These are phyloP conservation scores for Steinernema hermaphroditum DNA, from an alignment of 2,888 invertebrate species.

Conservation along the genomic window DNA sequence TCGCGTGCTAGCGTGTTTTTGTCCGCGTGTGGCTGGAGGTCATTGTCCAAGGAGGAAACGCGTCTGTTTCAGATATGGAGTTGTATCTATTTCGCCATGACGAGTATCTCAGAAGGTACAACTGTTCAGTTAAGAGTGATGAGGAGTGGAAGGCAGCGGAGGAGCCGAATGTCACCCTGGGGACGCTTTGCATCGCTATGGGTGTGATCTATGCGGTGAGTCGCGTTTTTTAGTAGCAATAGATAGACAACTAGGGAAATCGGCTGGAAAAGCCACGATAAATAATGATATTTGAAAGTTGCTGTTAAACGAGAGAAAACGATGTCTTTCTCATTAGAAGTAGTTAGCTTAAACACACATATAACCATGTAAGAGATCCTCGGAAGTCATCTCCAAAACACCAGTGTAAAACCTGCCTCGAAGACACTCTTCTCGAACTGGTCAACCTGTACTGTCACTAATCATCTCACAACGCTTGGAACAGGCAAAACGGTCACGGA, in stretches of 20 bases:
- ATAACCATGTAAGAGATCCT: not conserved
- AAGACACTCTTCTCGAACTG: too few species aligned
- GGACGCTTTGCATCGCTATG: not conserved
- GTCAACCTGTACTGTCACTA: too few species aligned
- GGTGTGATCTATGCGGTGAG: not conserved
- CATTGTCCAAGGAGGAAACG: too few species aligned
- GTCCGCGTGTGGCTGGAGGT: too few species aligned
- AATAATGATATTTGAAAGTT: not conserved
- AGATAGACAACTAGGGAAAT: too few species aligned
- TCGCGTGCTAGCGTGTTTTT: too few species aligned
- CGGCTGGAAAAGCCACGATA: not conserved
- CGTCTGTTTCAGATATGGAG: conserved; percentile 3
- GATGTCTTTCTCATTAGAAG: not conserved
- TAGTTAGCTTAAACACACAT: not conserved
- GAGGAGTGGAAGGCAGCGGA: not conserved
- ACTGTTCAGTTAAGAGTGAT: not conserved
- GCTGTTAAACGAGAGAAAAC: not conserved
- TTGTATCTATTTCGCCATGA: not conserved
- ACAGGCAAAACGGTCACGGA: too few species aligned
- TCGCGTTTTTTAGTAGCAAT: not conserved
- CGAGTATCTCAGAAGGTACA: not conserved
- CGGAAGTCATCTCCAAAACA: not conserved
- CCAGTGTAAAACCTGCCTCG: too few species aligned
- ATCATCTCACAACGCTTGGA: too few species aligned
- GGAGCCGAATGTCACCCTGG: not conserved